Evolutionary conservation across 2,888 invertebrate genomes (phyloP).

Genomic region (Heliconius erato): DNA sequence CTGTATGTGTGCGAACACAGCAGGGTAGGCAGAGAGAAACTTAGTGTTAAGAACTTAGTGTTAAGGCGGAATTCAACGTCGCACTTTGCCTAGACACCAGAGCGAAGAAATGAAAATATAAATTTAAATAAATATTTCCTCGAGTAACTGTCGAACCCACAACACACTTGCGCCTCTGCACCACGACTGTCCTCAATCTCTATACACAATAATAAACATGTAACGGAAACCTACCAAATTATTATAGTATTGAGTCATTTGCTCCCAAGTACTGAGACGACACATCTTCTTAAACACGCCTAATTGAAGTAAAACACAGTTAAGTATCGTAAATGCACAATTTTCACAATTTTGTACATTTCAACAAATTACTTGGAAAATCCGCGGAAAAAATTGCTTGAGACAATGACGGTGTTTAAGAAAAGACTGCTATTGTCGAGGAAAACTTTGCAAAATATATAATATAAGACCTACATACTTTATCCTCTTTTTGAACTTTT

Average conservation of each 20-base stretch:
- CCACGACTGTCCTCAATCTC: too few relatives aligned
- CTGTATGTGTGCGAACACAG: too few relatives aligned
- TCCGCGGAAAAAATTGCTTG: neutral
- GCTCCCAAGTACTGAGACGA: neutral
- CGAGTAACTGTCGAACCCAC: too few relatives aligned
- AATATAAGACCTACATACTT: neutral
- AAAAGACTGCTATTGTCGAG: neutral
- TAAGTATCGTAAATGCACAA: constrained; percentile 10
- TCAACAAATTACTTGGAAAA: constrained; percentile 22
- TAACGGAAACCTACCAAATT: neutral
- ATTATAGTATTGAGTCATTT: constrained; percentile 7
- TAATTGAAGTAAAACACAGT: constrained; percentile 25
- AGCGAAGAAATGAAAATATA: too few relatives aligned
- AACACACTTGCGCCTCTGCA: too few relatives aligned
- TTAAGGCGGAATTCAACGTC: too few relatives aligned
- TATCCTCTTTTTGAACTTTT: neutral
- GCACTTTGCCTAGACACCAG: too few relatives aligned
- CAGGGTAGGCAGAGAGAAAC: too few relatives aligned
- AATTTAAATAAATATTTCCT: too few relatives aligned
- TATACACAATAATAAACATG: neutral
- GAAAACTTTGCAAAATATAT: neutral
- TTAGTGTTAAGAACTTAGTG: too few relatives aligned
- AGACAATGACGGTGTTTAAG: constrained; percentile 5
- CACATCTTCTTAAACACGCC: neutral
- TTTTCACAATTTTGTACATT: constrained; percentile 24